Conservation (phyloP, 2,888 invertebrate genomes). For the Drosophila atripex region DNA sequence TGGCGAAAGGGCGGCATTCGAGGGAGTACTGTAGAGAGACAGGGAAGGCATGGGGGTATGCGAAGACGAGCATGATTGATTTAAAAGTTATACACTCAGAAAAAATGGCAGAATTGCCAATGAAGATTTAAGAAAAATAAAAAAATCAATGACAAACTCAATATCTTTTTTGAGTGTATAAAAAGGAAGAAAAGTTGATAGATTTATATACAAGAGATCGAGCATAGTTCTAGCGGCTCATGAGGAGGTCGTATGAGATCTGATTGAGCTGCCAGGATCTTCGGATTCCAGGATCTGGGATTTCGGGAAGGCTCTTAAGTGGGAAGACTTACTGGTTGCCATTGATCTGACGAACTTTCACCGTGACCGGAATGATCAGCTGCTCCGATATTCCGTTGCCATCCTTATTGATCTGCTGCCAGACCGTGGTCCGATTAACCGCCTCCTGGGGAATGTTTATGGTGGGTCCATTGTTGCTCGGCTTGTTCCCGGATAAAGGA, state of each 20-base stretch:
- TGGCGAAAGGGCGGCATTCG: constrained; percentile 68
- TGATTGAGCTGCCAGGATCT: constrained; percentile 2
- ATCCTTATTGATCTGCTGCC: constrained; percentile 94
- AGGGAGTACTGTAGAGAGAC: constrained; percentile 61
- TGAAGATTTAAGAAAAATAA: neutral
- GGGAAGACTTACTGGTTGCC: constrained; percentile 82
- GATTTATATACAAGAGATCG: constrained; percentile 22
- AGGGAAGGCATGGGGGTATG: constrained; percentile 32
- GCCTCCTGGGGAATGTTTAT: constrained; percentile 90
- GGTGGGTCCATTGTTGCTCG: constrained; percentile 91
- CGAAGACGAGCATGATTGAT: constrained; percentile 38
- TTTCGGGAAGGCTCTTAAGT: constrained; percentile 1
- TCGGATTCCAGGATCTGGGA: neutral
- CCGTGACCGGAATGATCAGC: constrained; percentile 81
- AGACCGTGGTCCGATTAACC: constrained; percentile 95
- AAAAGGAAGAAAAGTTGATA: neutral
- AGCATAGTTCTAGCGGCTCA: constrained; percentile 16
- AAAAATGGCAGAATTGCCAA: neutral
- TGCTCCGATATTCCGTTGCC: constrained; percentile 81
- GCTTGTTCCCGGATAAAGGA: constrained; percentile 87
- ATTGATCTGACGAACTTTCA: constrained; percentile 83
- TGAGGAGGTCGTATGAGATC: constrained; percentile 14
- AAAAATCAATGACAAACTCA: neutral
- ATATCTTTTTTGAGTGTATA: neutral
- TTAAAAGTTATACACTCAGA: constrained; percentile 5